A percentile compares a stretch with the other conserved stretches of the same genome.
These are phyloP conservation scores for Netelia virgata DNA, from an alignment of 2,888 invertebrate species.

Conservation along the genomic window DNA sequence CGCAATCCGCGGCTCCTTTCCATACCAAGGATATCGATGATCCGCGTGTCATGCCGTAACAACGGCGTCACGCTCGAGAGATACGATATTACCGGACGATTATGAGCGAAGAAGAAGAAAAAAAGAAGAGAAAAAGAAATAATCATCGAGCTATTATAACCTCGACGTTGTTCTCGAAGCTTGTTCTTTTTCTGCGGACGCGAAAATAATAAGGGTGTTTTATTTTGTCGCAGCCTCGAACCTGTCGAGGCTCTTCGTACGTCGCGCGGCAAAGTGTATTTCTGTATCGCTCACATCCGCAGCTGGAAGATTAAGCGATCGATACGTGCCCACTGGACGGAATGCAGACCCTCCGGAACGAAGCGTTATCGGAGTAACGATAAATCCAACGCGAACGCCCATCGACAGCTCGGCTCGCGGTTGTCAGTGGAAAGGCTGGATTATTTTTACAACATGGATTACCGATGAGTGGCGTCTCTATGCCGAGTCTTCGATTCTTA, in stretches of 20 bases:
- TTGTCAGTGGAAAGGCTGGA: conserved; percentile 9
- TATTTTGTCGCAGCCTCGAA: not conserved
- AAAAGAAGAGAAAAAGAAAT: not conserved
- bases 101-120: conserved; percentile 3
- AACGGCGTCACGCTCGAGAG: conserved; percentile 12
- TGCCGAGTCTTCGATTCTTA: not conserved
- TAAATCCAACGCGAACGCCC: conserved; percentile 21
- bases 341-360: conserved; percentile 11
- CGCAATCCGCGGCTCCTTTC: conserved; percentile 43
- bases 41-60: conserved; percentile 28
- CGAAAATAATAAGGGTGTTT: not conserved
- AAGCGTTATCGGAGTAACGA: conserved; percentile 27
- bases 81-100: conserved; percentile 40
- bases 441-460: conserved; percentile 19
- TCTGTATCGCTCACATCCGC: not conserved
- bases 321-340: conserved; percentile 5
- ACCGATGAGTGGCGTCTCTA: conserved; percentile 20
- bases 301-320: conserved; percentile 9
- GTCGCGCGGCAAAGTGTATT: not conserved
- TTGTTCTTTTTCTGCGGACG: not conserved
- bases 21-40: conserved; percentile 41
- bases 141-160: not conserved
- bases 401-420: conserved; percentile 25
- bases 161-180: not conserved
- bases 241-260: not conserved